Base-by-base conservation (phyloP, 2,113 vertebrate genomes). In the Lampris megalopsis region DNA sequence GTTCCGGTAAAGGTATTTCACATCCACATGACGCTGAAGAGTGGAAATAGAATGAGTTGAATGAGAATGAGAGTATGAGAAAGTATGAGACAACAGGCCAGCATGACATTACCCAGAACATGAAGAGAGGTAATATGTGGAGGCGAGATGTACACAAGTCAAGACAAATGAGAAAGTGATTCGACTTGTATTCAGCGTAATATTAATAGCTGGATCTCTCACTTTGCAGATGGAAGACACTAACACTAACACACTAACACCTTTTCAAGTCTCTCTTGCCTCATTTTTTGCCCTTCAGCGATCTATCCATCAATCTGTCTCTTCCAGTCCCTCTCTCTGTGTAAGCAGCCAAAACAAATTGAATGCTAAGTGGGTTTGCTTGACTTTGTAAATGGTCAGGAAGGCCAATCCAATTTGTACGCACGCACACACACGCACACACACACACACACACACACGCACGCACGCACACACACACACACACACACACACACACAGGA, bases 351-450 rank as follows among this genome's bases (percentile, higher is more conserved):
- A 77, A 71, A 75, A 77, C 67, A 79, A 86, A 80, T 82, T 86
- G 75, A 82, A 84, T 79, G 69, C 69, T 86, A 74, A 81, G 73
- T 71, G 58, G 42, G 58, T 86, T 86, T 87, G 65, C 80, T 74
- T 86, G 79, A 88, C 81, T 81, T 82, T 71, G 71, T 71, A 81
- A 86, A 77, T 79, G 75, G 71, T 63, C 56, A 54, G 49, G 72
- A 76, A 73, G 62, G 69, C 66, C 60, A 88, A 77, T 83, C 75
- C 72, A 84, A 75, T 76, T 76, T 77, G 48, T 73, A 42, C 71
- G 71, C 77, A 64, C 71, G 63, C 54, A 49, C 67, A 3, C 37
- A 52, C 56, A 37, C 10, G 40, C 7, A 59, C 8, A 4, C 56
- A 75, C 63, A 59, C 37, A 38, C 52, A 62, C 37, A 54, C 58